Evolutionary conservation across 53 echinoderm and acorn worm species (phyloP).

Genomic region (Mesocentrotus franciscanus): DNA sequence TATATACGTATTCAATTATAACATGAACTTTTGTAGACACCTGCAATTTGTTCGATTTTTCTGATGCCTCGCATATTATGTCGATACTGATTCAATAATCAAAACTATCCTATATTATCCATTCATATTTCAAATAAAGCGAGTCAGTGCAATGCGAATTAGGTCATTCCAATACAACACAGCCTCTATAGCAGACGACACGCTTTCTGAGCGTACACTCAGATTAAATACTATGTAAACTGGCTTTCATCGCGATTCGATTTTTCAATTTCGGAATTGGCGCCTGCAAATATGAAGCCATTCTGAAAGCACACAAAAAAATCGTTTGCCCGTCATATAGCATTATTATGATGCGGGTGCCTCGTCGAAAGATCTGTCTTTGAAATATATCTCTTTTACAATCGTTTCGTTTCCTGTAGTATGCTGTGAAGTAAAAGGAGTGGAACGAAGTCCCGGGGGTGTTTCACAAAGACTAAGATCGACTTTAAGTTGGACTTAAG

Average conservation of each 20-base stretch:
- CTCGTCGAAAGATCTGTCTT: not conserved
- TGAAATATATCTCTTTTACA: not conserved
- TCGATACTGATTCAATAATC: too few species aligned
- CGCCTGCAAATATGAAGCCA: not conserved
- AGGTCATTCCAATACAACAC: not conserved
- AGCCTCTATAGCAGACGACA: not conserved
- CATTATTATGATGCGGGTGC: not conserved
- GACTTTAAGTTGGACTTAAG: too few species aligned
- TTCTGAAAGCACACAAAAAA: not conserved
- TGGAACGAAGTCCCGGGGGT: not conserved
- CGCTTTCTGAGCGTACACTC: not conserved
- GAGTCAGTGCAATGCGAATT: not conserved
- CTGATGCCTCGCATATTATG: too few species aligned
- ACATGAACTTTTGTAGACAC: too few species aligned
- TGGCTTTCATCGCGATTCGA: not conserved
- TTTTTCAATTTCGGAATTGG: constrained; percentile 7
- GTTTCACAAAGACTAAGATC: too few species aligned
- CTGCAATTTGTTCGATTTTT: too few species aligned
- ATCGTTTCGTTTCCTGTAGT: not conserved
- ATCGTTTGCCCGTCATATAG: not conserved
- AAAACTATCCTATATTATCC: too few species aligned
- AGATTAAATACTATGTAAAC: not conserved
- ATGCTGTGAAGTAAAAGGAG: not conserved
- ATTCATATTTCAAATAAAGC: too few species aligned
- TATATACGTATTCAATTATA: too few species aligned